phyloP scores from a whole-genome alignment of 2,888 invertebrate genomes.

The Orthonychiurus folsomi region DNA sequence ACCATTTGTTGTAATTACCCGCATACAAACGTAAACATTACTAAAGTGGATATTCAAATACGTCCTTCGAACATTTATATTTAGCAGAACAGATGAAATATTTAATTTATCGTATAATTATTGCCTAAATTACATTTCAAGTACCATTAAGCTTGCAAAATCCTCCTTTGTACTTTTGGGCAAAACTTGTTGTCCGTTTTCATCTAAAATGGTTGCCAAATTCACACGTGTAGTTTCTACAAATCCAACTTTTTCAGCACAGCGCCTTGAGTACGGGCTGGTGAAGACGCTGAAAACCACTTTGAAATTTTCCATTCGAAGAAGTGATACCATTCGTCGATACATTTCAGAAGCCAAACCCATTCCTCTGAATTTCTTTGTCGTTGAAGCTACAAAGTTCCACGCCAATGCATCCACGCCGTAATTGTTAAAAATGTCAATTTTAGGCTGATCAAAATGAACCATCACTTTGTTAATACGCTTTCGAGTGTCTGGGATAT shows the following conservation, averaged over 20 bases:
- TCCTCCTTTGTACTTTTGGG: slow-evolving; percentile 12
- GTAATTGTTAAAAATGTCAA: slow-evolving; percentile 14
- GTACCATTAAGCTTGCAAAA: slow-evolving; percentile 17
- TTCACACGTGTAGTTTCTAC: slow-evolving; percentile 12
- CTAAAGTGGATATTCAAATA: too few species aligned
- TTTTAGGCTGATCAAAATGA: slow-evolving; percentile 10
- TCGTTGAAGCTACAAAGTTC: slow-evolving; percentile 17
- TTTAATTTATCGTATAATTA: too few species aligned
- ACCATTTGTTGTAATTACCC: background rate
- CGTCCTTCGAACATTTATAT: too few species aligned
- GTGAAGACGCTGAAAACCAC: slow-evolving; percentile 16
- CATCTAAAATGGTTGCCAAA: slow-evolving; percentile 7
- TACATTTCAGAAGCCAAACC: slow-evolving; percentile 20
- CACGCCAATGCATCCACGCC: slow-evolving; percentile 13
- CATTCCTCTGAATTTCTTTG: slow-evolving; percentile 9
- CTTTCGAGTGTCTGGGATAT: background rate
- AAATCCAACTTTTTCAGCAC: slow-evolving; percentile 17
- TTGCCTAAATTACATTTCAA: slow-evolving; percentile 10
- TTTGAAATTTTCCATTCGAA: background rate
- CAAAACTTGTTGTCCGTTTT: slow-evolving; percentile 15
- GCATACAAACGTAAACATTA: too few species aligned
- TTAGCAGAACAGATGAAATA: too few species aligned
- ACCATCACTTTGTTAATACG: slow-evolving; percentile 3
- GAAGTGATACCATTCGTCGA: slow-evolving; percentile 13
- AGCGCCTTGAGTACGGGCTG: slow-evolving; percentile 19